Base-by-base conservation (phyloP, 2,888 invertebrate genomes). In the Cheilosia variabilis region DNA sequence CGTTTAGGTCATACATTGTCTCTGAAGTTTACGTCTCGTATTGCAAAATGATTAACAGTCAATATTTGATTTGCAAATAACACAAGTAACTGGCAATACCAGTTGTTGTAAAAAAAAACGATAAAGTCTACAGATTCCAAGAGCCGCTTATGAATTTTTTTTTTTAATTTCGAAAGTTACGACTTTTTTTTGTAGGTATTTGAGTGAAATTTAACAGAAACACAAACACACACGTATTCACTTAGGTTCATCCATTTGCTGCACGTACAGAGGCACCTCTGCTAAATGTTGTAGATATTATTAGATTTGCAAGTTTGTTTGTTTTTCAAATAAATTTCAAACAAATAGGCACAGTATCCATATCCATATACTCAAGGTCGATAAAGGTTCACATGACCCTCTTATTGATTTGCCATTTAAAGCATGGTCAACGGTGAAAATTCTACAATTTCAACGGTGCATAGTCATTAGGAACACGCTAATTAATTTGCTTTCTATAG, bases 141-240 rank as follows among this genome's bases (percentile, higher is more conserved):
- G 2, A 9, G 52, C 19, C 4, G 31, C 62, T 69, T 79, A 60
- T 45, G 60, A 66, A 53, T 66, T 60, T 72, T 65, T 27, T 27
- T 7, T 68, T 27, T 52, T 72, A 65, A 66, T 65, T 65, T 68
- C 41, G 73, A 79, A 79, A 79, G 79, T 72, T n/a, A 9, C 19
- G 13, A 60, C 45, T 34, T 34, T 43, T 58, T 69, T 34, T 45
- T 45, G n/a, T n/a, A n/a, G 1, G 31, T 34, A 43, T 37, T 37
- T 37, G n/a, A 19, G 1, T 19, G 13, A 22, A 24, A 15, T 22
- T 17, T 10, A 27, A 60, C 27, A 24, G 17, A 58, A 50, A 37
- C 47, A 47, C 13, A n/a, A 22, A 53, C n/a, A 65, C 47, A 50
- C 72, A 72, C 37, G 57, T n/a, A 57, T 68, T 45, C 43, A 68